These are phyloP conservation scores for Calliopsis andreniformis DNA, from an alignment of 1,140 invertebrate genomes.

Conservation along the genomic window DNA sequence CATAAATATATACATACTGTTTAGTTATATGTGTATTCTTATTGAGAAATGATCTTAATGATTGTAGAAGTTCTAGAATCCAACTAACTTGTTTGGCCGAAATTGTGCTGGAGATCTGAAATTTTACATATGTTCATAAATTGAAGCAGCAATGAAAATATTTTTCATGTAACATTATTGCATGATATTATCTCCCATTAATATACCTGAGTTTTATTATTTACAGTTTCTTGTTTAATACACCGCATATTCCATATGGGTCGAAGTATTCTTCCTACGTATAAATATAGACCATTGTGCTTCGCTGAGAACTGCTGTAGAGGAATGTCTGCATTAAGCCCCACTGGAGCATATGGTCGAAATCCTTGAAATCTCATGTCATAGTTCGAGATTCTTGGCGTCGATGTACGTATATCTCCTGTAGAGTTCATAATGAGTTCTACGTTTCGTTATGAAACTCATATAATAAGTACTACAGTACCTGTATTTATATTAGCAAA, in stretches of 20 bases:
- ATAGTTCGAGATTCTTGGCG: slow-evolving; percentile 68
- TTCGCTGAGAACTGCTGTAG: slow-evolving; percentile 90
- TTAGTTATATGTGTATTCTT: slow-evolving; percentile 83
- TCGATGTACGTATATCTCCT: slow-evolving; percentile 75
- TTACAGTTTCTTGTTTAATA: slow-evolving; percentile 84
- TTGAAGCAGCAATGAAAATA: not conserved
- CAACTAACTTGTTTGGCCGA: slow-evolving; percentile 82
- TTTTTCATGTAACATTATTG: not conserved
- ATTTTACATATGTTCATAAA: slow-evolving; percentile 5
- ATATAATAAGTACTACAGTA: slow-evolving; percentile 23
- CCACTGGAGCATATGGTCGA: slow-evolving; percentile 64
- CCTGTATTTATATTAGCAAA: slow-evolving; percentile 62
- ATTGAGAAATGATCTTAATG: slow-evolving; percentile 85
- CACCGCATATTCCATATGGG: slow-evolving; percentile 90
- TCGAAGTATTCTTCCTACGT: slow-evolving; percentile 91
- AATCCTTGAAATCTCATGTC: slow-evolving; percentile 66
- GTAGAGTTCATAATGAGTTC: not conserved
- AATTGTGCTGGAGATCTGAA: slow-evolving; percentile 81
- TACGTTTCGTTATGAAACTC: no score
- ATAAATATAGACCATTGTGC: slow-evolving; percentile 96
- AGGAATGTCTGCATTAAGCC: slow-evolving; percentile 73
- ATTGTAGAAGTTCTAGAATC: slow-evolving; percentile 84
- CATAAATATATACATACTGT: slow-evolving; percentile 61
- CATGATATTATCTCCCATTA: not conserved
- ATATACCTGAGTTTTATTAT: slow-evolving; percentile 84